Percentiles rank a stretch among this genome's conserved stretches.
These are phyloP conservation scores for Sarcoramphus papa DNA, from an alignment of 2,797 vertebrate species.

Conservation along the genomic window DNA sequence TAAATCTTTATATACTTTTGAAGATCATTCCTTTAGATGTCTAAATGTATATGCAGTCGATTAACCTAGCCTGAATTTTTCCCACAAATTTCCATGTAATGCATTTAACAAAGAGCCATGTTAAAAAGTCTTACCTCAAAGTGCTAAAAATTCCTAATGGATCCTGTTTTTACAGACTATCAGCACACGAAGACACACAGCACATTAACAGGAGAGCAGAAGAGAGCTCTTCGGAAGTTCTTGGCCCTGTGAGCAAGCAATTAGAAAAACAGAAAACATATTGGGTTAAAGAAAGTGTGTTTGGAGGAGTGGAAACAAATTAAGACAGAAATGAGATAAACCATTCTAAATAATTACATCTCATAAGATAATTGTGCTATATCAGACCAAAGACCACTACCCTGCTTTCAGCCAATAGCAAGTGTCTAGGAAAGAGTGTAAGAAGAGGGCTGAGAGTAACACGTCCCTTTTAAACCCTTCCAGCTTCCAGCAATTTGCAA, in stretches of 20 bases:
- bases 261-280: neutral
- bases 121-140: constrained; percentile 24
- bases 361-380: neutral
- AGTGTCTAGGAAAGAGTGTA: neutral
- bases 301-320: neutral
- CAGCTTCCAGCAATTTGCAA: neutral
- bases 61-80: neutral
- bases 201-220: neutral
- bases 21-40: neutral
- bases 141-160: neutral
- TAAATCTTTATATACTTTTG: neutral
- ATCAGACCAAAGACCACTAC: neutral
- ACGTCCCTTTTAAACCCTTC: neutral
- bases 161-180: neutral
- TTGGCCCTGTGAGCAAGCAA: neutral
- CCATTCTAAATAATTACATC: neutral
- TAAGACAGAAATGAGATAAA: neutral
- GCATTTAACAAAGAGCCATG: neutral
- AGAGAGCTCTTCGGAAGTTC: neutral
- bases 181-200: neutral
- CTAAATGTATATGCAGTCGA: neutral
- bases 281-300: neutral
- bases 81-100: neutral
- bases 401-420: neutral
- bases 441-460: neutral